These are phyloP conservation scores for Pogonus chalceus DNA, from an alignment of 1,140 invertebrate species.

Conservation along the genomic window DNA sequence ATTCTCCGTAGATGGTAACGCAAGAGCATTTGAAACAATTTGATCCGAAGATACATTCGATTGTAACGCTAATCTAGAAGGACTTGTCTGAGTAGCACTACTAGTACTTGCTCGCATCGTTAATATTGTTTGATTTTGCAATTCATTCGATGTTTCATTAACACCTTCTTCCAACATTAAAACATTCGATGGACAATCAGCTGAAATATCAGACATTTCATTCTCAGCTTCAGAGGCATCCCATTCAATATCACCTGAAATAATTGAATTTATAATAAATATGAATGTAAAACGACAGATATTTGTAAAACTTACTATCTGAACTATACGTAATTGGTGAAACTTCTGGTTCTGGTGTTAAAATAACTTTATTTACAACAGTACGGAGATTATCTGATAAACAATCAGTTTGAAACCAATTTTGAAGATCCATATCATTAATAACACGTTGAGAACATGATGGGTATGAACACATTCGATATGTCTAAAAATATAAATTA, in stretches of 20 bases:
- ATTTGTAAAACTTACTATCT: slow-evolving; percentile 35
- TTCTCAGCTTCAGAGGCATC: slow-evolving; percentile 41
- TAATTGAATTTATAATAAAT: no score
- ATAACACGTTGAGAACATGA: slow-evolving; percentile 29
- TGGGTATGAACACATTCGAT: slow-evolving; percentile 30
- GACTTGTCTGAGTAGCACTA: not conserved
- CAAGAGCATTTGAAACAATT: slow-evolving; percentile 10
- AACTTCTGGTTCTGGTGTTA: slow-evolving; percentile 44
- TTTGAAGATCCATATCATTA: slow-evolving; percentile 56
- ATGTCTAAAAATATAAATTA: slow-evolving; percentile 19
- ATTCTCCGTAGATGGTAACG: slow-evolving; percentile 16
- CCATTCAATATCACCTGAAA: slow-evolving; percentile 47
- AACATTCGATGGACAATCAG: slow-evolving; percentile 1
- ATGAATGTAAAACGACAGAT: not conserved
- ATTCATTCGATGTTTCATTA: not conserved
- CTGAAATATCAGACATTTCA: slow-evolving; percentile 24
- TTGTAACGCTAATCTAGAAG: not conserved
- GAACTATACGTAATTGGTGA: slow-evolving; percentile 43
- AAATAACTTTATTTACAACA: slow-evolving; percentile 53
- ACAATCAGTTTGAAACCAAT: slow-evolving; percentile 68
- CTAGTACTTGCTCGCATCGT: slow-evolving; percentile 16
- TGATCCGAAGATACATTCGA: not conserved
- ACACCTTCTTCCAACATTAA: slow-evolving; percentile 18
- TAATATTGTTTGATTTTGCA: slow-evolving; percentile 10
- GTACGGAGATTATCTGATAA: slow-evolving; percentile 72